Evolutionary conservation across 2,888 invertebrate genomes (phyloP).

Genomic region (Heliconius aoede): DNA sequence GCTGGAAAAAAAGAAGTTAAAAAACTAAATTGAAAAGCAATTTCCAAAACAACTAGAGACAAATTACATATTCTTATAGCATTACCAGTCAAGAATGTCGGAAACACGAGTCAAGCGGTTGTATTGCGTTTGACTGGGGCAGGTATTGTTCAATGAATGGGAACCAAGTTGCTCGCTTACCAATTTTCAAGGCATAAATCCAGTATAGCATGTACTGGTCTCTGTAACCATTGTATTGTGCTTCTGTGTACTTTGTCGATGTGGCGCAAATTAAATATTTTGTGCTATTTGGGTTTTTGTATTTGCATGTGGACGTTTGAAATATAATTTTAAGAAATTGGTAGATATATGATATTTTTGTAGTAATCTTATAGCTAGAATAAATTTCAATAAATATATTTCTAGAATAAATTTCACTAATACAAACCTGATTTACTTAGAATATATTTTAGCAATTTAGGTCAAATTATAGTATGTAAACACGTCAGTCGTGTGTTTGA

Average conservation of each 20-base stretch:
- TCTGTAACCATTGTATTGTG: conserved; percentile 26
- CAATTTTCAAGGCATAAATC: conserved; percentile 19
- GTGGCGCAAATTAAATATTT: background rate
- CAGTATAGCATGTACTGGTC: conserved; percentile 19
- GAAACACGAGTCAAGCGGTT: conserved; percentile 5
- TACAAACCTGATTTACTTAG: no score
- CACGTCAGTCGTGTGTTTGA: no score
- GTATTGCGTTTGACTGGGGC: conserved; percentile 18
- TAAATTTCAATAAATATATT: no score
- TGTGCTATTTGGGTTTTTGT: background rate
- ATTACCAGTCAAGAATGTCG: conserved; percentile 11
- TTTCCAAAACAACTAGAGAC: background rate
- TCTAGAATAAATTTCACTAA: no score
- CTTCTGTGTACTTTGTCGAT: background rate
- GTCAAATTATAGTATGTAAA: no score
- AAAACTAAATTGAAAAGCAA: no score
- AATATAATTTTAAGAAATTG: background rate
- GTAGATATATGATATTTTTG: background rate
- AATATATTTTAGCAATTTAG: no score
- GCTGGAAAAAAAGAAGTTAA: background rate
- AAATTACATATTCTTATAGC: conserved; percentile 9
- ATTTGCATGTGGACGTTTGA: background rate
- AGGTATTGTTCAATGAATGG: conserved; percentile 33
- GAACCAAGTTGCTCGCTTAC: conserved; percentile 31
- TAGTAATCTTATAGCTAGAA: no score